Evolutionary conservation across 2,113 vertebrate species (phyloP).

Genomic region (Uria lomvia): DNA sequence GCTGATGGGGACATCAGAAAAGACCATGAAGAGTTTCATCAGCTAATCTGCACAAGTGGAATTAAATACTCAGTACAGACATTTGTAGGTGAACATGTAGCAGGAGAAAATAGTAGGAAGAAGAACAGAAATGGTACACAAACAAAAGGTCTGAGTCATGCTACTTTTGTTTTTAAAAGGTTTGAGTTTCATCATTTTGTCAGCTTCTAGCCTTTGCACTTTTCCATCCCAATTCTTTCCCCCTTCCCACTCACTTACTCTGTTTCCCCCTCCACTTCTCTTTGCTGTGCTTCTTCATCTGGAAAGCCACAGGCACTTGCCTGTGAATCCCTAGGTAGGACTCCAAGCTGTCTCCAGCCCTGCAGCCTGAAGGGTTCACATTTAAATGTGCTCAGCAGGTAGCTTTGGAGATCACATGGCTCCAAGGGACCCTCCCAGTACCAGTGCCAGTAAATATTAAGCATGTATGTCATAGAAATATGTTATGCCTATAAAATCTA

Average conservation of each 20-base stretch:
- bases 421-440: not conserved
- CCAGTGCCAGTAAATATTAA: not conserved
- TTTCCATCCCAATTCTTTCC: not conserved
- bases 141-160: not conserved
- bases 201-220: not conserved
- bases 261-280: not conserved
- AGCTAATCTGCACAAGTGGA: not conserved
- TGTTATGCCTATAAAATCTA: not conserved
- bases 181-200: not conserved
- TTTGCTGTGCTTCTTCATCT: not conserved
- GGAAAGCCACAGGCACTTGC: not conserved
- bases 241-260: fast-evolving
- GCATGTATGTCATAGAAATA: not conserved
- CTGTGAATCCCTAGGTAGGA: not conserved
- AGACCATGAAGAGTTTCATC: not conserved
- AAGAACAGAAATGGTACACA: not conserved
- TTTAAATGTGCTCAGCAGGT: not conserved
- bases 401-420: not conserved
- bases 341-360: not conserved
- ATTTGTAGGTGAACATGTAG: not conserved
- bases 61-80: not conserved
- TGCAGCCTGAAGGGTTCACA: not conserved
- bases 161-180: not conserved
- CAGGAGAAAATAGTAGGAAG: not conserved
- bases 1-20: not conserved